These are phyloP conservation scores for Micromesistius poutassou DNA, from an alignment of 2,797 vertebrate genomes.

Conservation along the genomic window DNA sequence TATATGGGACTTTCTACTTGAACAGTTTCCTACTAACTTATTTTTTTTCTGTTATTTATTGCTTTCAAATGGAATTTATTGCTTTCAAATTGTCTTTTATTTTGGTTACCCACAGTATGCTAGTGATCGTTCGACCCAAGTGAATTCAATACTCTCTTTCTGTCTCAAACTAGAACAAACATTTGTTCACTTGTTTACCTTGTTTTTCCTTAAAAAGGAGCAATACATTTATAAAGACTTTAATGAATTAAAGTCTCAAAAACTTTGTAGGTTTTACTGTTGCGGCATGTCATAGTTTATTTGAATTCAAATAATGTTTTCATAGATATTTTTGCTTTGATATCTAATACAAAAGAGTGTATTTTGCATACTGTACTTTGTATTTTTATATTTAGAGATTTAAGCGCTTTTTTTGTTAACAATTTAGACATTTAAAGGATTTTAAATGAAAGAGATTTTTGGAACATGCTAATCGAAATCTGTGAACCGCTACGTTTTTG, in stretches of 20 bases:
- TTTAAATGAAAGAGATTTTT: slow-evolving; percentile 18
- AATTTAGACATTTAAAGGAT: slow-evolving; percentile 5
- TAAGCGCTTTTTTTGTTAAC: slow-evolving; percentile 43
- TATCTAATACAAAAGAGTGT: slow-evolving; percentile 52
- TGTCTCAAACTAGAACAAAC: slow-evolving; percentile 14
- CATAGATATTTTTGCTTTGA: slow-evolving; percentile 36
- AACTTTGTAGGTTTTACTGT: slow-evolving; percentile 14
- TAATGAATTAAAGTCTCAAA: slow-evolving; percentile 27
- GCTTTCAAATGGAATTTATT: slow-evolving; percentile 34
- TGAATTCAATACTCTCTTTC: slow-evolving; percentile 8
- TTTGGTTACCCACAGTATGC: background rate
- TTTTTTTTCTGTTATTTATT: slow-evolving; percentile 76
- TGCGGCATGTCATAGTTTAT: slow-evolving; percentile 18
- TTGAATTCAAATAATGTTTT: slow-evolving; percentile 28
- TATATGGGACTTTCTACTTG: slow-evolving; percentile 63
- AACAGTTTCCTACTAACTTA: slow-evolving; percentile 67
- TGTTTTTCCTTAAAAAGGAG: slow-evolving; percentile 15
- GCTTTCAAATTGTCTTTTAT: background rate
- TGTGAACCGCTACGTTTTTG: slow-evolving; percentile 23
- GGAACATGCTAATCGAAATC: background rate
- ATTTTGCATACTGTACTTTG: slow-evolving; percentile 42
- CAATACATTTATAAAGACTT: slow-evolving; percentile 14
- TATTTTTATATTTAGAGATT: slow-evolving; percentile 47
- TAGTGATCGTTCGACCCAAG: slow-evolving; percentile 7
- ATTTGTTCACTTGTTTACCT: background rate